A percentile compares a stretch with the other conserved stretches of the same genome.
Conservation (phyloP, 1,140 invertebrate species). For the Magallana angulata region DNA sequence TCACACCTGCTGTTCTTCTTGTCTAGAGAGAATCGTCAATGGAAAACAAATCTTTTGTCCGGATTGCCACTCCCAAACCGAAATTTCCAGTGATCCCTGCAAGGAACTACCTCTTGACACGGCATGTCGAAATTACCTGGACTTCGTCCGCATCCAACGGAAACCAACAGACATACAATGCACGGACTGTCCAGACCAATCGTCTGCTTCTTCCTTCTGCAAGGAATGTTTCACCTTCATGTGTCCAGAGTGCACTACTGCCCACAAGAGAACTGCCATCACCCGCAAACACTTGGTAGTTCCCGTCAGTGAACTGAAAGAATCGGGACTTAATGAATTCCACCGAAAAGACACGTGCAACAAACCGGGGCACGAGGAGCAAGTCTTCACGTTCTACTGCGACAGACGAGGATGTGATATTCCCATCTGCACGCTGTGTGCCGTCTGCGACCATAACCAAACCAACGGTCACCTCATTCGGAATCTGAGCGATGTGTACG, state of each 20-base stretch:
- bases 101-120: constrained; percentile 51
- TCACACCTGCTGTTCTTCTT: constrained; percentile 55
- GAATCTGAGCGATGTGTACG: constrained; percentile 55
- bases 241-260: constrained; percentile 51
- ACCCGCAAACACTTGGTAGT: constrained; percentile 52
- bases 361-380: constrained; percentile 54
- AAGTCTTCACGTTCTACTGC: constrained; percentile 59
- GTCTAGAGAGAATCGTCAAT: constrained; percentile 45
- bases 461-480: constrained; percentile 54
- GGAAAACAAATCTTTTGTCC: constrained; percentile 46
- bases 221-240: constrained; percentile 55
- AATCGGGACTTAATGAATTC: constrained; percentile 52
- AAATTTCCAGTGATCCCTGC: constrained; percentile 20
- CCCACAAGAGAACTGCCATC: constrained; percentile 55
- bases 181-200: constrained; percentile 57
- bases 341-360: constrained; percentile 56
- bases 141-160: constrained; percentile 56
- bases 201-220: constrained; percentile 52
- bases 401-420: constrained; percentile 56
- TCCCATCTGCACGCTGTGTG: constrained; percentile 59
- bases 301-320: constrained; percentile 47
- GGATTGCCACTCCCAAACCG: constrained; percentile 46
- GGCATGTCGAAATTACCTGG: constrained; percentile 54
- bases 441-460: constrained; percentile 58
- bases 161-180: constrained; percentile 50